Conservation (phyloP, 2,113 vertebrate species). For the Genyomyrus donnyi region DNA sequence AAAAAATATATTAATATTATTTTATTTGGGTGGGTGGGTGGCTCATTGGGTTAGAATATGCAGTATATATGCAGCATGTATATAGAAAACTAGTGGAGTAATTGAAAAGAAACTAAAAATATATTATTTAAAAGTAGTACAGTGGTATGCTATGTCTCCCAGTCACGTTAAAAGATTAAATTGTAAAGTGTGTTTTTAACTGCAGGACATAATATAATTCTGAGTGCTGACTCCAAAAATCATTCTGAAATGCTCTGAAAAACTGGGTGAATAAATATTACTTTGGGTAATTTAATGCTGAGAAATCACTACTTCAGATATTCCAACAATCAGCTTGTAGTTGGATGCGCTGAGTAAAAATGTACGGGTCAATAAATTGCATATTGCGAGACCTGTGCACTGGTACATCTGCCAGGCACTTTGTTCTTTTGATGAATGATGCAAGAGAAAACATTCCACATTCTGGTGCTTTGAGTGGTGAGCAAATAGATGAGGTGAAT, state of each 20-base stretch:
- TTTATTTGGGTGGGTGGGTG: background rate
- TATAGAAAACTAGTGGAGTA: background rate
- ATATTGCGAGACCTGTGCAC: background rate
- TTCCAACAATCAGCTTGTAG: background rate
- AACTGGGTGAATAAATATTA: background rate
- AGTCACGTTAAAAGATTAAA: background rate
- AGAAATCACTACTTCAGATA: background rate
- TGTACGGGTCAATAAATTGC: background rate
- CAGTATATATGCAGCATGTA: background rate
- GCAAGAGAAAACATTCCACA: background rate
- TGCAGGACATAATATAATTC: background rate
- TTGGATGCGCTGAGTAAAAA: background rate
- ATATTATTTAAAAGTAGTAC: background rate
- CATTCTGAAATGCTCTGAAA: background rate
- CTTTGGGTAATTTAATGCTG: background rate
- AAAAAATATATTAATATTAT: background rate
- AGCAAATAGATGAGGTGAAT: background rate
- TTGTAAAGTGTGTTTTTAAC: background rate
- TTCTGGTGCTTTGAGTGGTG: background rate
- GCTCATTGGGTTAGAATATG: background rate
- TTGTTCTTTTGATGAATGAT: constrained; percentile 11
- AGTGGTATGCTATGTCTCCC: background rate
- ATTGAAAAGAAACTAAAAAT: background rate
- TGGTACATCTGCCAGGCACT: background rate
- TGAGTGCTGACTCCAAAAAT: background rate